These are phyloP conservation scores for Uloborus diversus DNA, from an alignment of 1,140 invertebrate genomes.

Conservation along the genomic window DNA sequence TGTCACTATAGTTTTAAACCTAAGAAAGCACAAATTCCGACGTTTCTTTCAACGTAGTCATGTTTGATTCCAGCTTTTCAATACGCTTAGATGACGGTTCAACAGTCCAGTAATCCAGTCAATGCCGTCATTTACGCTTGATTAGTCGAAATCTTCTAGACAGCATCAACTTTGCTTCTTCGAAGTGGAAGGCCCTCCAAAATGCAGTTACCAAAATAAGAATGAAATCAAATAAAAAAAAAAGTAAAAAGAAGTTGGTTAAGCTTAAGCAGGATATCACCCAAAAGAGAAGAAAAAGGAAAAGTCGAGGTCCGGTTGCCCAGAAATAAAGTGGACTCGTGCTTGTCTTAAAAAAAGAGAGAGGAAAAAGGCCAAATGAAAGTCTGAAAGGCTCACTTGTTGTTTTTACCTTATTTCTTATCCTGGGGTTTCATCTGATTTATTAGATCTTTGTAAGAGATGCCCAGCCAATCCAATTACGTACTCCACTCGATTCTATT, in stretches of 20 bases:
- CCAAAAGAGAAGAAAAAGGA: neutral
- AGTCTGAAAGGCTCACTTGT: conserved; percentile 38
- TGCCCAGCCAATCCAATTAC: conserved; percentile 47
- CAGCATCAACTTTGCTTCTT: conserved; percentile 37
- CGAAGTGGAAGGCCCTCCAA: conserved; percentile 6
- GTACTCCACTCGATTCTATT: conserved; percentile 36
- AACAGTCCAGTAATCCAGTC: neutral
- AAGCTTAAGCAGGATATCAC: neutral
- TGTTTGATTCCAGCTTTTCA: conserved; percentile 16
- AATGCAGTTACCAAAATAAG: conserved; percentile 23
- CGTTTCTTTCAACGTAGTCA: conserved; percentile 46
- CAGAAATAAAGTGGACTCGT: conserved; percentile 22
- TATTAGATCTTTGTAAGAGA: conserved; percentile 51
- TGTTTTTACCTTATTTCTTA: conserved; percentile 35
- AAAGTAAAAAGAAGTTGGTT: neutral
- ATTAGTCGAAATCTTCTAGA: conserved; percentile 39
- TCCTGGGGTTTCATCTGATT: conserved; percentile 45
- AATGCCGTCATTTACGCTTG: conserved; percentile 38
- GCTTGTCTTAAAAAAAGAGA: conserved; percentile 5
- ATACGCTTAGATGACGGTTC: neutral
- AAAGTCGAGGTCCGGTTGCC: neutral
- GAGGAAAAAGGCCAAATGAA: conserved; percentile 11
- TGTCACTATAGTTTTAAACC: conserved; percentile 36
- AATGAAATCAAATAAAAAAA: neutral
- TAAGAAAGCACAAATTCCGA: conserved; percentile 22